Evolutionary conservation across 2,113 vertebrate species (phyloP).

Genomic region (Pundamilia nyererei): DNA sequence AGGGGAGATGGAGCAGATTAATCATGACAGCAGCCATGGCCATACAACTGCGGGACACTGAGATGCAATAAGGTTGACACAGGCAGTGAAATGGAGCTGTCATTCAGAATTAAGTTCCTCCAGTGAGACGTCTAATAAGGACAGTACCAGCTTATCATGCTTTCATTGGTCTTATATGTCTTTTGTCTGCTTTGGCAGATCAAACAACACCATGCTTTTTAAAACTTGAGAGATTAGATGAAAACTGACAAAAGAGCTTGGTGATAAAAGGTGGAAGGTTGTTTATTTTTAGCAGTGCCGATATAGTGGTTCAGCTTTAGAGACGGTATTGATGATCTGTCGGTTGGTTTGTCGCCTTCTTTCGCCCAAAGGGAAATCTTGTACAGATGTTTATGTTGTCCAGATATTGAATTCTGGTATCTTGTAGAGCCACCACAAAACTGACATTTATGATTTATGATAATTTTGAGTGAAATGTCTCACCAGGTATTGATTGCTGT

Average conservation of each 20-base stretch:
- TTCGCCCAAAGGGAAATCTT: background rate
- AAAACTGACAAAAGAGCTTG: background rate
- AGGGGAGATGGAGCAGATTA: background rate
- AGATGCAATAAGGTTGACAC: background rate
- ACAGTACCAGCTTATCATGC: background rate
- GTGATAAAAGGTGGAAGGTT: background rate
- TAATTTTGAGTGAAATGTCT: background rate
- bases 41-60: background rate
- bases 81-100: conserved; percentile 10
- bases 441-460: background rate
- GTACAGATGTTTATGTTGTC: background rate
- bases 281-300: background rate
- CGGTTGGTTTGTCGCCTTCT: background rate
- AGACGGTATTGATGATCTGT: background rate
- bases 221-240: background rate
- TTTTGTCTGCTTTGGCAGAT: background rate
- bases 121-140: background rate
- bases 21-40: conserved; percentile 1
- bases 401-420: background rate
- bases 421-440: background rate
- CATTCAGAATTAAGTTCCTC: background rate
- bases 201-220: background rate
- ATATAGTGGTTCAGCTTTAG: background rate
- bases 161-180: background rate
- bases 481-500: background rate